Conservation (phyloP, 2,113 vertebrate species). For the Serranochromis macrocephalus region DNA sequence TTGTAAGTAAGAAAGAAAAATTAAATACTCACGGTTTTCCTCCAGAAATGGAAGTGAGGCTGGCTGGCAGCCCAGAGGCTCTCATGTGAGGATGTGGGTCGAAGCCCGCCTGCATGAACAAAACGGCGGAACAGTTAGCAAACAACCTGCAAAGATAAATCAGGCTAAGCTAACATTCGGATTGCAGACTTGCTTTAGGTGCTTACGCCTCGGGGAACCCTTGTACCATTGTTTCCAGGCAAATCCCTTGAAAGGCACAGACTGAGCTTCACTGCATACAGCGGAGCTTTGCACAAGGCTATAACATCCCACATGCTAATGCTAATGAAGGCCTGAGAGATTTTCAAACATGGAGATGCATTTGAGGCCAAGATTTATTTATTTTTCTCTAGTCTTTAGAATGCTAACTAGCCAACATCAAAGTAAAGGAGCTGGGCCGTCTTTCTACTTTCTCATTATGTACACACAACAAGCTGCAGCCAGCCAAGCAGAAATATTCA, state of each 20-base stretch:
- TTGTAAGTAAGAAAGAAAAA: neutral
- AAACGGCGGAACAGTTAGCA: neutral
- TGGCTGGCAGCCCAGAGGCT: slow-evolving; percentile 82
- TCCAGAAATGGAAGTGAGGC: slow-evolving; percentile 88
- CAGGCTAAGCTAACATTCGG: slow-evolving; percentile 20
- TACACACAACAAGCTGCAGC: slow-evolving; percentile 33
- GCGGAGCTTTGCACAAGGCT: slow-evolving; percentile 42
- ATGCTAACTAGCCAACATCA: slow-evolving; percentile 56
- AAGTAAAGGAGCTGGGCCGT: slow-evolving; percentile 30
- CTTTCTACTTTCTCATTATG: slow-evolving; percentile 42
- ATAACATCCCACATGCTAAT: slow-evolving; percentile 49
- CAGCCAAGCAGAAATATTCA: slow-evolving; percentile 27
- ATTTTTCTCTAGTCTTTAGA: slow-evolving; percentile 30
- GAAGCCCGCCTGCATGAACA: slow-evolving; percentile 79
- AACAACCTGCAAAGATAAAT: slow-evolving; percentile 14
- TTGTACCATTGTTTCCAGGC: slow-evolving; percentile 12
- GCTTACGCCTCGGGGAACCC: neutral
- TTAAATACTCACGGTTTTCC: slow-evolving; percentile 86
- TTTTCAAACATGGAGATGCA: slow-evolving; percentile 37
- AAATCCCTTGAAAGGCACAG: slow-evolving; percentile 36
- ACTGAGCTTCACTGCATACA: slow-evolving; percentile 7
- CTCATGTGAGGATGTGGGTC: slow-evolving; percentile 93
- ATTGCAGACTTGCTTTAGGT: slow-evolving; percentile 12
- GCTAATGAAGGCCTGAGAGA: slow-evolving; percentile 58
- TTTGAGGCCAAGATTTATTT: slow-evolving; percentile 9